These are phyloP conservation scores for Oscheius sp. DNA, from an alignment of 2,888 invertebrate species.

Conservation along the genomic window DNA sequence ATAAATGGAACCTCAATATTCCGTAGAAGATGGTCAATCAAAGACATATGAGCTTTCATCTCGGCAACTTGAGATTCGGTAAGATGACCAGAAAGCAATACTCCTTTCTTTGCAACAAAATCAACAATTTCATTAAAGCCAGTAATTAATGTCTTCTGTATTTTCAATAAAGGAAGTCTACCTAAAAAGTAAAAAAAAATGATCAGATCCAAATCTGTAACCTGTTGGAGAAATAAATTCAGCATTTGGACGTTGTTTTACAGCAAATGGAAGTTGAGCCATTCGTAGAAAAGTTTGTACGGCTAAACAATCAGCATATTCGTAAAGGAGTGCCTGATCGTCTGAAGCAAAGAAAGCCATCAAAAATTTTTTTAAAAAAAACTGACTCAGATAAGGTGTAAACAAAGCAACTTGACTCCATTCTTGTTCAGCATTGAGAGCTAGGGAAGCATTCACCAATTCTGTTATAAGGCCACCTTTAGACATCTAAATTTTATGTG, in stretches of 20 bases:
- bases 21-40: conserved; percentile 84
- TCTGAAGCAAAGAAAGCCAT: conserved; percentile 75
- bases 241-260: conserved; percentile 88
- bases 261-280: conserved; percentile 86
- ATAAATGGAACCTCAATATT: conserved; percentile 84
- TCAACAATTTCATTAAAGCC: conserved; percentile 92
- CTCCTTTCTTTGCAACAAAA: conserved; percentile 87
- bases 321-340: conserved; percentile 91
- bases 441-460: conserved; percentile 49
- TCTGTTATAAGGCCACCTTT: conserved; percentile 52
- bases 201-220: background rate
- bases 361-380: background rate
- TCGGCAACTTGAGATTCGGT: conserved; percentile 86
- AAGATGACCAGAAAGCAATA: conserved; percentile 82
- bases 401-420: conserved; percentile 65
- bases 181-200: conserved; percentile 76
- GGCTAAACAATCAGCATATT: conserved; percentile 91
- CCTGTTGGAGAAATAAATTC: conserved; percentile 93
- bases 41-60: conserved; percentile 90
- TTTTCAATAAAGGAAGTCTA: conserved; percentile 89
- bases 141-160: conserved; percentile 87
- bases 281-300: conserved; percentile 93
- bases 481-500: conserved; percentile 37
- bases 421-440: conserved; percentile 63
- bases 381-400: conserved; percentile 62